Conservation (phyloP, 2,888 invertebrate genomes). For the Rhagophthalmus giganteus region DNA sequence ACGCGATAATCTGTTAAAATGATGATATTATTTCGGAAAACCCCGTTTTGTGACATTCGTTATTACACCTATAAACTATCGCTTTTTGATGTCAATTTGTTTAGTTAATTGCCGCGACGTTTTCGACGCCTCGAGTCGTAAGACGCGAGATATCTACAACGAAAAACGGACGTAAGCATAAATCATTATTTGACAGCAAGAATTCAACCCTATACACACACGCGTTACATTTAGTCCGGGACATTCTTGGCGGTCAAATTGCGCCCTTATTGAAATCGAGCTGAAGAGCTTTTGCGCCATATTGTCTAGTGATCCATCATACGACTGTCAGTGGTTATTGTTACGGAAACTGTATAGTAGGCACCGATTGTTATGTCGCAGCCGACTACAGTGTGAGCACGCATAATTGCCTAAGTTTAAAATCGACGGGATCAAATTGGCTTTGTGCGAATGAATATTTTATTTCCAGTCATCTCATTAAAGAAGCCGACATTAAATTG, state of each 20-base stretch:
- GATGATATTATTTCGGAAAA: constrained; percentile 32
- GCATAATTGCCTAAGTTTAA: constrained; percentile 55
- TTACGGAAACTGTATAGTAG: constrained; percentile 53
- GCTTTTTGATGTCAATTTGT: constrained; percentile 29
- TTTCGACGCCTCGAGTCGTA: constrained; percentile 19
- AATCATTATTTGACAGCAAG: constrained; percentile 51
- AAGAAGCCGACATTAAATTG: constrained; percentile 48
- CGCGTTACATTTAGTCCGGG: constrained; percentile 32
- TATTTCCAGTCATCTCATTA: constrained; percentile 48
- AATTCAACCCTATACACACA: constrained; percentile 45
- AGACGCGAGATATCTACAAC: constrained; percentile 40
- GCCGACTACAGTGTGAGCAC: constrained; percentile 50
- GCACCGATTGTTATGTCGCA: constrained; percentile 49
- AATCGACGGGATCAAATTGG: constrained; percentile 52
- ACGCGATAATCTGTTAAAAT: constrained; percentile 42
- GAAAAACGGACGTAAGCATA: constrained; percentile 41
- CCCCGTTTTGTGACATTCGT: constrained; percentile 31
- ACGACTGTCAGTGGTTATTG: constrained; percentile 55
- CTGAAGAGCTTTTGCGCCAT: constrained; percentile 45
- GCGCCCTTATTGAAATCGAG: constrained; percentile 40
- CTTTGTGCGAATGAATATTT: constrained; percentile 56
- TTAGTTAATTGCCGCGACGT: constrained; percentile 5
- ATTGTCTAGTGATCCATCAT: constrained; percentile 57
- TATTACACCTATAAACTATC: constrained; percentile 29
- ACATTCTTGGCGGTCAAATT: constrained; percentile 41